These are phyloP conservation scores for Apodemus agrarius DNA, from an alignment of 2,797 vertebrate species.

Conservation along the genomic window DNA sequence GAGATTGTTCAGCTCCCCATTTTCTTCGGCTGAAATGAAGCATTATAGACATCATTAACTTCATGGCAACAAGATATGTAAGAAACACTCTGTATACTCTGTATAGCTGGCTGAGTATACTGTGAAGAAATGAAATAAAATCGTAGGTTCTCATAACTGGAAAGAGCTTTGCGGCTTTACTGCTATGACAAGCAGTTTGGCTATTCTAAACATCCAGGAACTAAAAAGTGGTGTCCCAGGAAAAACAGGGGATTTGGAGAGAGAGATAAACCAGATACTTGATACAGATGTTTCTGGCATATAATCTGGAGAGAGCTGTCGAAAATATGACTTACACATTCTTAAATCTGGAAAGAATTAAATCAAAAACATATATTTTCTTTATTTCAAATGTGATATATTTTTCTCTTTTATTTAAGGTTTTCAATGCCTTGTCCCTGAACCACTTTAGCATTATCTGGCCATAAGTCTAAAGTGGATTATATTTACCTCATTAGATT, in stretches of 20 bases:
- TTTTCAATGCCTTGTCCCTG: neutral
- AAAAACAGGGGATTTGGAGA: neutral
- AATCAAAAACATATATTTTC: neutral
- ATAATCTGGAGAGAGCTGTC: neutral
- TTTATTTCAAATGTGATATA: neutral
- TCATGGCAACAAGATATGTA: neutral
- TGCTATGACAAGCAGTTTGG: too few species aligned
- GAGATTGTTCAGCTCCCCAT: neutral
- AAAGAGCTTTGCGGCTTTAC: fast-evolving
- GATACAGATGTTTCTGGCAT: neutral
- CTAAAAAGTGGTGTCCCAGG: neutral
- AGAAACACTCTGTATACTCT: too few species aligned
- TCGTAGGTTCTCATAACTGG: neutral
- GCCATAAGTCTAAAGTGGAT: too few species aligned
- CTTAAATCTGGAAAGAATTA: neutral
- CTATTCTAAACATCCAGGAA: neutral
- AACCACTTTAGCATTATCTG: neutral
- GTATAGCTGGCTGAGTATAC: neutral
- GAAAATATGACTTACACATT: neutral
- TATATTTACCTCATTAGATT: neutral
- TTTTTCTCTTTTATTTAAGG: neutral
- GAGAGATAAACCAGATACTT: neutral
- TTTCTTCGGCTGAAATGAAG: neutral
- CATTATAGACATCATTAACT: neutral
- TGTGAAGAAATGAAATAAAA: neutral